A percentile compares a stretch with the other conserved stretches of the same genome.
phyloP scores from a whole-genome alignment of 2,113 vertebrate species.

The Saguinus imperator region DNA sequence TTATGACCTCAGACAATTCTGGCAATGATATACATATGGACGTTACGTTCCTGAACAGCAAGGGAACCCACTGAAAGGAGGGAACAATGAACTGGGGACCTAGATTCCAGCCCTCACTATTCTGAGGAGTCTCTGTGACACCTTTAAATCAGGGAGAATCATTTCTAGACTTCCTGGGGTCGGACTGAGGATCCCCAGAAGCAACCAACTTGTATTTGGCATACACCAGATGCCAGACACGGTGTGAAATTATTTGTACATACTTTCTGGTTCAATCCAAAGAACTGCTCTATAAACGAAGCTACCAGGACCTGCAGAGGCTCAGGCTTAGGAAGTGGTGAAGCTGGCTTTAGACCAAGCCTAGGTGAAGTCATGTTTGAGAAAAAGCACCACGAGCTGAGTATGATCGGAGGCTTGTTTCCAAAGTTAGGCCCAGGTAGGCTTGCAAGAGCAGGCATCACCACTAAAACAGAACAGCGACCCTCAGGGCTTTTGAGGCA shows the following conservation, averaged over 20 bases:
- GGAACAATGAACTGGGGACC: too few species aligned
- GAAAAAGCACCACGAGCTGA: not conserved
- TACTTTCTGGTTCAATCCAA: not conserved
- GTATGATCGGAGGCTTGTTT: not conserved
- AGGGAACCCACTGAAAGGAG: not conserved
- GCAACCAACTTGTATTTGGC: not conserved
- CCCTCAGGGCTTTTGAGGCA: not conserved
- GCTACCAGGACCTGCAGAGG: not conserved
- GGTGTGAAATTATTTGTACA: not conserved
- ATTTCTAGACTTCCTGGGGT: not conserved
- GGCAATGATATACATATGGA: not conserved
- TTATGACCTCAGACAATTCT: not conserved
- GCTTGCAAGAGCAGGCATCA: not conserved
- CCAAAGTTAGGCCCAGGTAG: not conserved
- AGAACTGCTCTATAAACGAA: not conserved
- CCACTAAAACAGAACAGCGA: not conserved
- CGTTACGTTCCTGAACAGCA: not conserved
- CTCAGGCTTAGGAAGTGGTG: not conserved
- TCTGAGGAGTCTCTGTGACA: not conserved
- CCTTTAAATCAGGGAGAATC: not conserved
- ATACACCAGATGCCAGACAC: not conserved
- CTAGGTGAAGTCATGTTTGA: not conserved
- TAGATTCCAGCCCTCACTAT: not conserved
- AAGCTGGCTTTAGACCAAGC: not conserved
- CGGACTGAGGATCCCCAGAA: not conserved